Conservation (phyloP, 2,888 invertebrate genomes). For the Blomia tropicalis region DNA sequence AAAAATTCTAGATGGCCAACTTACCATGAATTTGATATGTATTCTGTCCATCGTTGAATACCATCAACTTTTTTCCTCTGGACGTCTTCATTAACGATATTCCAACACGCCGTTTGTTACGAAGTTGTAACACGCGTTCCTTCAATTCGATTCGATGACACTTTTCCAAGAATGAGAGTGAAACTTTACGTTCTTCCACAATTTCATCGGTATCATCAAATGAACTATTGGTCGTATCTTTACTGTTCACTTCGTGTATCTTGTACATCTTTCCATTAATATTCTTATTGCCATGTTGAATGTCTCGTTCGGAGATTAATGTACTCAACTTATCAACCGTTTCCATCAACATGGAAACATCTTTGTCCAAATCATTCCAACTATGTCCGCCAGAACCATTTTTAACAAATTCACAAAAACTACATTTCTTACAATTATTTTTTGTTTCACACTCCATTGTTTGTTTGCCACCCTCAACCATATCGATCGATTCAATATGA, state of each 20-base stretch:
- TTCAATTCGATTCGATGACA: not conserved
- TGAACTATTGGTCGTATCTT: not conserved
- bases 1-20: too few species aligned
- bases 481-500: not conserved
- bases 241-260: not conserved
- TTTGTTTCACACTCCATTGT: not conserved
- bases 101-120: constrained; percentile 21
- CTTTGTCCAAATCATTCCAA: constrained; percentile 26
- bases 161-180: constrained; percentile 5
- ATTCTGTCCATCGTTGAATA: constrained; percentile 23
- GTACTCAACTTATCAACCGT: constrained; percentile 19
- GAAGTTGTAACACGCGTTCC: constrained; percentile 12
- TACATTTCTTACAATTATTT: constrained; percentile 12
- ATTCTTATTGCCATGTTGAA: not conserved
- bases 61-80: constrained; percentile 22
- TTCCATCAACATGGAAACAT: constrained; percentile 25
- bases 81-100: constrained; percentile 23
- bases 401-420: constrained; percentile 26
- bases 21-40: constrained; percentile 26
- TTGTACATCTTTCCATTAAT: not conserved
- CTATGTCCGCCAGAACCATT: constrained; percentile 21
- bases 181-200: constrained; percentile 7
- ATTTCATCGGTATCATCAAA: constrained; percentile 9
- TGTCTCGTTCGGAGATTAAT: constrained; percentile 15
- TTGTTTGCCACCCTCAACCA: not conserved